phyloP scores from a whole-genome alignment of 2,113 vertebrate genomes.

The Sylvietta virens region DNA sequence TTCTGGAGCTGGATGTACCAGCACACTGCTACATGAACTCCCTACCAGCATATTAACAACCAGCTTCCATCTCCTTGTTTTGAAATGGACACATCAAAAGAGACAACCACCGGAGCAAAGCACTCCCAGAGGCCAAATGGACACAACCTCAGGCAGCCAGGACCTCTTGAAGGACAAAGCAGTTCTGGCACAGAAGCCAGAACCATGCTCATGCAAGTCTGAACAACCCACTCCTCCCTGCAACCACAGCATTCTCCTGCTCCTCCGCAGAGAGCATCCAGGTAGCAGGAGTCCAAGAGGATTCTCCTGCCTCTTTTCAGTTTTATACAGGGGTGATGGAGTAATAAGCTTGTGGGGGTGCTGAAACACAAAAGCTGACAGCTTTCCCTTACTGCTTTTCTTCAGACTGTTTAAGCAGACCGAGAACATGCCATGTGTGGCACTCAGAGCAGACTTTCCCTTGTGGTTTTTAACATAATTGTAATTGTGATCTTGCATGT shows the following conservation, averaged over 20 bases:
- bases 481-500: conserved; percentile 14
- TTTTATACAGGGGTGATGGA: not conserved
- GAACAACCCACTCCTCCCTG: not conserved
- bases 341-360: not conserved
- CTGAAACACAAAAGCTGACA: not conserved
- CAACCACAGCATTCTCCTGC: not conserved
- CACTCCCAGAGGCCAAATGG: not conserved
- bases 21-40: not conserved
- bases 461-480: not conserved
- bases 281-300: not conserved
- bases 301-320: not conserved
- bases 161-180: not conserved
- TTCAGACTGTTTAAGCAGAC: not conserved
- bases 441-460: not conserved
- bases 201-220: not conserved
- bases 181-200: not conserved
- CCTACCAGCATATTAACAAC: not conserved
- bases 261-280: not conserved
- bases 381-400: not conserved
- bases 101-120: not conserved
- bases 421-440: not conserved
- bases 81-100: not conserved
- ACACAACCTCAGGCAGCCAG: not conserved
- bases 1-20: not conserved
- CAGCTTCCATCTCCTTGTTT: not conserved